These are phyloP conservation scores for Mallotus villosus DNA, from an alignment of 2,797 vertebrate genomes.

Conservation along the genomic window DNA sequence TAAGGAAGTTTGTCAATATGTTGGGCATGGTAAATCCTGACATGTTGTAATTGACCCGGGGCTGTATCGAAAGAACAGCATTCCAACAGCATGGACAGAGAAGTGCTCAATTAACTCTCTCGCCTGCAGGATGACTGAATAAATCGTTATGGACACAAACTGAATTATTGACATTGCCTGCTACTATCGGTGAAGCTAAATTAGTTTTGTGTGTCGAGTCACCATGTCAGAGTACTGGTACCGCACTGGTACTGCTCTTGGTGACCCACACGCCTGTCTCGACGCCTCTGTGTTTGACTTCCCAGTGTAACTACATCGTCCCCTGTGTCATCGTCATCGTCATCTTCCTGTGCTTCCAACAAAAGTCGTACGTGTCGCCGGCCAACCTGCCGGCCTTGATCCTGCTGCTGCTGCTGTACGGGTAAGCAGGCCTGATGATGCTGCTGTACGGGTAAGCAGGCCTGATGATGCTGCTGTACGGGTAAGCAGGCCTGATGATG, in stretches of 20 bases:
- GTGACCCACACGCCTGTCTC: conserved; percentile 41
- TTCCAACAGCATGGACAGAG: conserved; percentile 48
- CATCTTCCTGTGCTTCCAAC: conserved; percentile 97
- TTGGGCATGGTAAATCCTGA: neutral
- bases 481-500: too few species aligned
- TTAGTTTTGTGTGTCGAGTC: conserved; percentile 30
- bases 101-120: conserved; percentile 36
- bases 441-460: conserved; percentile 91
- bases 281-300: too few species aligned
- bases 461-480: conserved; percentile 89
- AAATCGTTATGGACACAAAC: conserved; percentile 47
- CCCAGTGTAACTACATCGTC: conserved; percentile 93
- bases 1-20: neutral
- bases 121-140: conserved; percentile 31
- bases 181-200: conserved; percentile 52
- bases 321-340: conserved; percentile 87
- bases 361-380: conserved; percentile 93
- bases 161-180: conserved; percentile 55
- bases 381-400: conserved; percentile 90
- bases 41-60: conserved; percentile 21
- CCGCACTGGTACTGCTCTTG: conserved; percentile 11
- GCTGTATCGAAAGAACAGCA: conserved; percentile 29
- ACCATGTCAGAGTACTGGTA: neutral
- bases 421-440: conserved; percentile 91
- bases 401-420: conserved; percentile 89